A percentile compares a stretch with the other conserved stretches of the same genome.
These are phyloP conservation scores for Meloidogyne hapla DNA, from an alignment of 1,140 invertebrate genomes.

Conservation along the genomic window DNA sequence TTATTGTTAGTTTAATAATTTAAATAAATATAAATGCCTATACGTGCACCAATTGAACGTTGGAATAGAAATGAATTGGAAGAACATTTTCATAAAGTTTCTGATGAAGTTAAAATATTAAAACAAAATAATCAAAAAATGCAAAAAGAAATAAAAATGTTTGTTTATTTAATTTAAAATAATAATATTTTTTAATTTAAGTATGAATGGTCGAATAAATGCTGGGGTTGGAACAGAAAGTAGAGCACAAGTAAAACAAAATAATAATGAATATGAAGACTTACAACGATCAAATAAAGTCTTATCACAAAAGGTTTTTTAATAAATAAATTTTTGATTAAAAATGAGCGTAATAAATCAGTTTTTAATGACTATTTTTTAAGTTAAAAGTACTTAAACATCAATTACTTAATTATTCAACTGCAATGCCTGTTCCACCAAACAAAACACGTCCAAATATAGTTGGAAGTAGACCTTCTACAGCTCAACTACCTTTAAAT, in stretches of 20 bases:
- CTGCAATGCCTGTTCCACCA: neutral
- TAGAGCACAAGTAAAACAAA: neutral
- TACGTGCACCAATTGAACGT: constrained; percentile 31
- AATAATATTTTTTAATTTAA: constrained; percentile 7
- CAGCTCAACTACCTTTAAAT: neutral
- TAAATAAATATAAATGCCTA: constrained; percentile 16
- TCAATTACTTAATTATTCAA: constrained; percentile 27
- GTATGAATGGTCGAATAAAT: constrained; percentile 17
- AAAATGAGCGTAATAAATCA: no score
- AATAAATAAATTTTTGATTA: neutral
- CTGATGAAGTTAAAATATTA: constrained; percentile 18
- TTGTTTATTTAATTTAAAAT: neutral
- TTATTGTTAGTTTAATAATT: neutral
- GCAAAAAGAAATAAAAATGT: constrained; percentile 41
- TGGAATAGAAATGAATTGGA: constrained; percentile 38
- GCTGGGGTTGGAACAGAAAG: neutral
- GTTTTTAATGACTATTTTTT: no score
- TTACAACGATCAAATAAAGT: constrained; percentile 23
- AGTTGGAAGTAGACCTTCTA: neutral
- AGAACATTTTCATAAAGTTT: constrained; percentile 39
- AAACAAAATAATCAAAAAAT: constrained; percentile 31
- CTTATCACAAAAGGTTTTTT: constrained; percentile 24
- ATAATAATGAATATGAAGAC: constrained; percentile 20
- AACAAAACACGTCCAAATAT: neutral
- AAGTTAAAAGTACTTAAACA: constrained; percentile 29